These are phyloP conservation scores for Atethmia centrago DNA, from an alignment of 2,888 invertebrate species.

Conservation along the genomic window DNA sequence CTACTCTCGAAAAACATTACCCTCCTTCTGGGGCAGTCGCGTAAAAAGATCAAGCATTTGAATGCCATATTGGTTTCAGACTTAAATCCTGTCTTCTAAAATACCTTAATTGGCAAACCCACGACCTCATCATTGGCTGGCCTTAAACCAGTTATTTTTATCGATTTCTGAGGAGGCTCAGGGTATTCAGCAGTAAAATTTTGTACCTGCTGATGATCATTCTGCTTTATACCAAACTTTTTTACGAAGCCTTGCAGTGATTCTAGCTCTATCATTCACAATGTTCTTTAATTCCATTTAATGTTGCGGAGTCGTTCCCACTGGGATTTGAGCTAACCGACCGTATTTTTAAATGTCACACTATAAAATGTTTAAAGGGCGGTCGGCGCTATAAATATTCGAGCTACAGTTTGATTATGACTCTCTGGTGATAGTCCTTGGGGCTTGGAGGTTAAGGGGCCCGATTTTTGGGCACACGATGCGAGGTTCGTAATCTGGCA, in stretches of 20 bases:
- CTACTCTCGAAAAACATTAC: no score
- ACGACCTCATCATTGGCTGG: neutral
- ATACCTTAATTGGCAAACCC: neutral
- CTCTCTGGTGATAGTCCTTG: neutral
- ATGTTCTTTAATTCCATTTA: constrained; percentile 35
- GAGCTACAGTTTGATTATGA: constrained; percentile 28
- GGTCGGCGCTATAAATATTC: constrained; percentile 30
- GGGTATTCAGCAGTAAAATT: neutral
- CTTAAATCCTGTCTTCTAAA: neutral
- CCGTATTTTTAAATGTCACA: constrained; percentile 42
- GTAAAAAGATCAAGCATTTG: neutral
- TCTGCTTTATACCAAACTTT: neutral
- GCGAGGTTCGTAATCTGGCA: neutral
- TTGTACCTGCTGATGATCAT: neutral
- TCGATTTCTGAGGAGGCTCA: neutral
- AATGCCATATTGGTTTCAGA: neutral
- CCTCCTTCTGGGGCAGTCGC: no score
- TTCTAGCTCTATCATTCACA: constrained; percentile 7
- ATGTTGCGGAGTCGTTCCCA: constrained; percentile 17
- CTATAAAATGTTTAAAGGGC: constrained; percentile 10
- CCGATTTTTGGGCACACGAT: neutral
- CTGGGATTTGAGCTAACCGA: constrained; percentile 21
- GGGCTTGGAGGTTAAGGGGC: neutral
- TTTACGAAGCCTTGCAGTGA: neutral
- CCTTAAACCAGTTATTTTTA: neutral